Evolutionary conservation across 2,888 invertebrate genomes (phyloP), one percentile per base, ranked within the genome.

Genomic region (Rhagonycha lutea): DNA sequence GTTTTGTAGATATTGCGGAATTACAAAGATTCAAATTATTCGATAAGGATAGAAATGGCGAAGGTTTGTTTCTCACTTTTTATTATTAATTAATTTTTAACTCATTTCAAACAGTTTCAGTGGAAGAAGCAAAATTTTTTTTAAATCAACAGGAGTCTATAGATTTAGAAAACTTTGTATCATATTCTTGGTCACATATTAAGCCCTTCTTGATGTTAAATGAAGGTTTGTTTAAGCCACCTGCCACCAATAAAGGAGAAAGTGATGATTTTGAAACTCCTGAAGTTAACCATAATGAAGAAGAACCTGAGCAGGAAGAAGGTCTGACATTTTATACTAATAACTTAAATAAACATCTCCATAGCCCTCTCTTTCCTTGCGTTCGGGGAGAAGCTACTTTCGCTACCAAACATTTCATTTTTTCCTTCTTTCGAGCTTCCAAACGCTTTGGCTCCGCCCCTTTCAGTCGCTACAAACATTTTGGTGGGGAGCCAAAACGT

Each of bases 31-130:
- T 93, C 75, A 89, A 91, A 83, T 92, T 92, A 67, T 96, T 99
- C 88, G 99, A 99, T 89, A 94, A 93, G 82, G 94, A 99, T 88
- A 92, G 92, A 77, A 94, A 98, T 89, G 98, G 98, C 9, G 91
- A 91, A 82, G 86, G 87, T 86, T 81, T 75, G 75, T 60, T 28
- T 23, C n/a, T 5, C 14, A 12, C 14, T 23, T 68, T 4, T 9
- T 12, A 68, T n/a, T n/a, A n/a, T n/a, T 11, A 5, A 68, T 11
- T 26, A 61, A 26, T 18, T 68, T 47, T 18, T 32, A 3, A 61
- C 29, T 61, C 11, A 12, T 69, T 47, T 67, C n/a, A 26, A 24
- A 67, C 70, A 87, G 96, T 99, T 14, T 92, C 94, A 76, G 92
- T 93, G 24, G 97, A 97, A 75, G 98, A 99, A 89, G 94, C 96